Base-by-base conservation (phyloP, 2,113 vertebrate genomes). In the Alethe diademata region DNA sequence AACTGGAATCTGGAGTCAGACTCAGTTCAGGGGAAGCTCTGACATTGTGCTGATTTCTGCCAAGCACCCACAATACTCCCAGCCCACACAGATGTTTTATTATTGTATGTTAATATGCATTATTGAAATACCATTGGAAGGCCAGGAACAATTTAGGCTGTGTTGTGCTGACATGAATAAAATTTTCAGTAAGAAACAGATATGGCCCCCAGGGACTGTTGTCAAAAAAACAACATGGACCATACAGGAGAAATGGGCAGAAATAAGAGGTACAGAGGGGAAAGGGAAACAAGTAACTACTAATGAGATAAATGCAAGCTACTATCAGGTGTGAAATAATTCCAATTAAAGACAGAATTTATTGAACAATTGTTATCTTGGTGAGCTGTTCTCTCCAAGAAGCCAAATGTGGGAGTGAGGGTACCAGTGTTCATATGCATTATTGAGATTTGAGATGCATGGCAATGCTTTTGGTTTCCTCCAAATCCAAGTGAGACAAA, bases 381-480 rank as follows among this genome's bases (percentile, higher is more conserved):
- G 60, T 64, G 73, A 92, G 69, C 42, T 85, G 35, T 31, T 53
- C 1, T 74, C 43, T 71, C 57, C 57, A 61, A 36, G 73, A 69
- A 61, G 54, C 19, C 18, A 25, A 35, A 31, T 0, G 0, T 36
- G 28, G 24, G 14, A 69, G 4, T 29, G 35, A 87, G 57, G 42
- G 3, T 38, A 14, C 28, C 16, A 31, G 16, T 53, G 73, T 43
- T 73, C 23, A 2, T 12, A 1, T 0, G 4, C 43, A 5, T n/a
- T 28, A 14, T 8, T 65, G 42, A 57, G 29, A 67, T 38, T 67
- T 53, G 1, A 0, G 48, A 3, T 50, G 45, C 2, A 0, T 76
- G 50, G 26, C 29, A 81, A 14, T 50, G 50, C 31, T 81, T 51
- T 38, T 65, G 28, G 54, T 57, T 90, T 82, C 81, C 54, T 85